Percentiles rank a stretch among this genome's conserved stretches.
phyloP scores from a whole-genome alignment of 2,888 invertebrate genomes.

The Ectropis crepuscularia region DNA sequence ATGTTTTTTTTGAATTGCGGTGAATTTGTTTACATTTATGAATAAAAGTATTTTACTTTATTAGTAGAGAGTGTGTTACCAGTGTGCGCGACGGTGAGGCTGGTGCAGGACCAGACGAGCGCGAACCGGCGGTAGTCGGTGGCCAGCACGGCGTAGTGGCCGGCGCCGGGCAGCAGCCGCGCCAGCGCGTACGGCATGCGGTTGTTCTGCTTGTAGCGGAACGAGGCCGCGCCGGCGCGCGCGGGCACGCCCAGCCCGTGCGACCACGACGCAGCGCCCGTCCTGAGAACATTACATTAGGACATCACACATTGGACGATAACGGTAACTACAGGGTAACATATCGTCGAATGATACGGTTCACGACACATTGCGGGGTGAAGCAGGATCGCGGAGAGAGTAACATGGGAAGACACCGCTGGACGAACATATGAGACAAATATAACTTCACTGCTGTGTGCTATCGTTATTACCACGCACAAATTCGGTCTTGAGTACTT shows the following conservation, averaged over 20 bases:
- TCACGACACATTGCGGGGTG: too few relatives aligned
- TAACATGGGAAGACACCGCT: too few relatives aligned
- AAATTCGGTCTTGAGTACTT: too few relatives aligned
- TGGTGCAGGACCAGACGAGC: constrained; percentile 90
- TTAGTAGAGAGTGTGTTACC: constrained; percentile 66
- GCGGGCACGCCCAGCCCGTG: constrained; percentile 87
- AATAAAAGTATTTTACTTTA: too few relatives aligned
- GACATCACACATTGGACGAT: neutral
- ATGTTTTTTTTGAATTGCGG: too few relatives aligned
- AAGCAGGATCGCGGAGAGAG: too few relatives aligned
- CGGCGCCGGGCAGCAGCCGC: constrained; percentile 88
- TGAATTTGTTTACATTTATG: too few relatives aligned
- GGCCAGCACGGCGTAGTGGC: constrained; percentile 88
- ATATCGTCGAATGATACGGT: too few relatives aligned
- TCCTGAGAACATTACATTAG: constrained; percentile 69
- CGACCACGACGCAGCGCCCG: constrained; percentile 84
- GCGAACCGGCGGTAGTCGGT: constrained; percentile 90
- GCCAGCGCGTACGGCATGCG: constrained; percentile 87
- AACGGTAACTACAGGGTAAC: too few relatives aligned
- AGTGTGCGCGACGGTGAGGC: constrained; percentile 86
- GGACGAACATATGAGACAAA: too few relatives aligned
- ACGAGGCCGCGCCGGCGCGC: constrained; percentile 82
- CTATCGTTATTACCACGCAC: too few relatives aligned
- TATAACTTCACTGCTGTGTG: too few relatives aligned
- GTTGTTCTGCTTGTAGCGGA: constrained; percentile 85